Percentiles rank a stretch among this genome's conserved stretches.
Evolutionary conservation across 2,797 vertebrate species (phyloP).

Genomic region (Paedocypris micromegethes): DNA sequence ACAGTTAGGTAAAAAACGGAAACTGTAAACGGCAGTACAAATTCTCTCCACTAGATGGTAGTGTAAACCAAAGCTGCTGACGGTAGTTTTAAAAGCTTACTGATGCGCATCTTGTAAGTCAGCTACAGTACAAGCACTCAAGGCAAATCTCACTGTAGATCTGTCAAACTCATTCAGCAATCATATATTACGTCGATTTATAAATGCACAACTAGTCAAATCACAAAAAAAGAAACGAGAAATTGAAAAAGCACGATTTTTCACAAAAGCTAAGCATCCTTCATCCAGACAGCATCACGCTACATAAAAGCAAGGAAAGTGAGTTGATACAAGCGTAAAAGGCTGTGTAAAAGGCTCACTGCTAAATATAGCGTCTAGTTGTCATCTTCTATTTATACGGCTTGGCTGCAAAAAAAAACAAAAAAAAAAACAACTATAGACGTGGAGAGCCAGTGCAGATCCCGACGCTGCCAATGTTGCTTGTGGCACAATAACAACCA

Average conservation of each 20-base stretch:
- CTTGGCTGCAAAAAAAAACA: conserved; percentile 25
- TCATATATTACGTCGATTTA: background rate
- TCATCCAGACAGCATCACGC: background rate
- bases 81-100: background rate
- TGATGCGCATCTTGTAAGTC: background rate
- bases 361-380: conserved; percentile 42
- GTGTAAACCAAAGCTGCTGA: conserved; percentile 23
- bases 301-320: background rate
- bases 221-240: background rate
- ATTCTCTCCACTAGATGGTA: conserved; percentile 61
- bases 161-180: conserved; percentile 4
- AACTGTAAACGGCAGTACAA: no score
- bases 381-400: conserved; percentile 46
- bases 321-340: conserved; percentile 32
- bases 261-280: background rate
- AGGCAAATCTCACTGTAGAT: background rate
- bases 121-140: conserved; percentile 1
- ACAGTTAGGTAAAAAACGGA: background rate
- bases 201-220: no score
- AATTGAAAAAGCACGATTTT: background rate
- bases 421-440: conserved; percentile 30
- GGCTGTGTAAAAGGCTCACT: conserved; percentile 34
- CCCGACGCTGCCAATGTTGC: conserved; percentile 30
- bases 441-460: conserved; percentile 1
- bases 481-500: conserved; percentile 15